A percentile compares a stretch with the other conserved stretches of the same genome.
These are phyloP conservation scores for Diacarnus erythraeanus DNA, from an alignment of 37 sponge, comb jelly and placozoan genomes.

Conservation along the genomic window DNA sequence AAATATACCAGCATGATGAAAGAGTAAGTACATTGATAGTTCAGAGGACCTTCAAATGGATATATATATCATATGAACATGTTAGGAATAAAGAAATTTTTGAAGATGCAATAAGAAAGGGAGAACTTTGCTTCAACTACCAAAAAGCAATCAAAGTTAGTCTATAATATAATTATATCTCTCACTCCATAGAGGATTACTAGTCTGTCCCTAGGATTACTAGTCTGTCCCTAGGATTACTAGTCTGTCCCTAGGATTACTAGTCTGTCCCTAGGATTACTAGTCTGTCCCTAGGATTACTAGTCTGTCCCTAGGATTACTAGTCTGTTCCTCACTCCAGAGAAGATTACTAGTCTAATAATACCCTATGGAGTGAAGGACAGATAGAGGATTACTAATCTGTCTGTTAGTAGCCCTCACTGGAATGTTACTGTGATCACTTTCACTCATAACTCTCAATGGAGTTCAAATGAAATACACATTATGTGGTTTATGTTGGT, in stretches of 20 bases:
- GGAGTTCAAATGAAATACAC: neutral
- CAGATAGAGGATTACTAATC: neutral
- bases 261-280: no score
- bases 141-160: neutral
- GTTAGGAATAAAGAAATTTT: constrained; percentile 50
- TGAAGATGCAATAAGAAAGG: constrained; percentile 6
- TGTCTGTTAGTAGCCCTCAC: neutral
- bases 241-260: no score
- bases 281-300: no score
- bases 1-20: constrained; percentile 32
- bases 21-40: constrained; percentile 33
- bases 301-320: no score
- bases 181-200: no score
- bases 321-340: no score
- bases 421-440: neutral
- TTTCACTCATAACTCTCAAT: neutral
- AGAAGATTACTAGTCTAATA: neutral
- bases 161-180: no score
- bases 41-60: neutral
- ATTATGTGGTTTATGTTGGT: no score
- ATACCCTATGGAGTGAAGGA: neutral
- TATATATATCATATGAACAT: neutral
- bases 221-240: no score
- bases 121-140: constrained; percentile 31
- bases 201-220: no score